Base-by-base conservation (phyloP, 2,113 vertebrate species). In the Phycodurus eques region DNA sequence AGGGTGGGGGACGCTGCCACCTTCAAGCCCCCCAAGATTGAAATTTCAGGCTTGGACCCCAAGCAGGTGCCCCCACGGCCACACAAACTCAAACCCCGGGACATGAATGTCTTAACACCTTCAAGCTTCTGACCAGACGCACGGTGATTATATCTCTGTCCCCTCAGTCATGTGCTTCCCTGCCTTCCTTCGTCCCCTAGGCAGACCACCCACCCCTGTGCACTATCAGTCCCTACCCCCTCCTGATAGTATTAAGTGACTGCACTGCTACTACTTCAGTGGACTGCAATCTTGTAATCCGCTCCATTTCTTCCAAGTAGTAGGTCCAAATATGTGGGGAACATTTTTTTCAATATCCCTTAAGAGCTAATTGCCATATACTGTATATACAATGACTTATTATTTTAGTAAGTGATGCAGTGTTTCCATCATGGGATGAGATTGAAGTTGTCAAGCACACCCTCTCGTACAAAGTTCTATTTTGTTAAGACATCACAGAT, bases 11-110 rank as follows among this genome's bases (percentile, higher is more conserved):
- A 96, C 61, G 85, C 94, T 6, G 74, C 84, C 75, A 80, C 86
- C 33, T 93, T 96, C 70, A 93, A 92, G 71, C 93, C 95, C 8
- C 94, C 95, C 67, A 97, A 92, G 82, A 94, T 96, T 83, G 95
- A 97, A 69, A 81, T 94, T 83, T 87, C 93, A 2, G 79, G 75
- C 72, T 59, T 82, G 15, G 95, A 94, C 65, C 90, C 82, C 39
- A 95, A 93, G 82, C 94, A 85, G 70, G 87, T 73, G 20, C 75
- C 89, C 14, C 74, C 91, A 3, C 89, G 92, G 65, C 92, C 93
- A 47, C 96, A 98, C 88, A 97, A 92, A 66, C 93, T 93, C 14
- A 93, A 93, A 83, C 92, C 91, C 54, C 85, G 92, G 72, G 92
- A 93, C 79, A 92, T 93, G 92, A 93, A 93, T 73, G 90, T 93